Base-by-base conservation (phyloP, 2,797 vertebrate species). In the Danio choprae region DNA sequence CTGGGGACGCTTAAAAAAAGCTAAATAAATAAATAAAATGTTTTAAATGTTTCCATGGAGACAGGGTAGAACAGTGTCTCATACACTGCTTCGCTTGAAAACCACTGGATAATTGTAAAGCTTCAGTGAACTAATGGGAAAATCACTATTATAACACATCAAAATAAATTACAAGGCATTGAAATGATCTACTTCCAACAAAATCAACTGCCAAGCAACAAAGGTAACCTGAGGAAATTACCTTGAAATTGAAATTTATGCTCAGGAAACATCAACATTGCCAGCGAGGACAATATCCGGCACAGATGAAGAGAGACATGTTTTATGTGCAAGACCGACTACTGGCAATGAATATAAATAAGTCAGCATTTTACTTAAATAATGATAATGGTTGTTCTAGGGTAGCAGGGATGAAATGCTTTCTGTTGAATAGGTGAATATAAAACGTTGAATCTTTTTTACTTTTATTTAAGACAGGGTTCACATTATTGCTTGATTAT, bases 41-140 rank as follows among this genome's bases (percentile, higher is more conserved):
- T 56, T 41, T 53, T 48, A 36, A 68, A 41, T 12, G 77, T 84
- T 84, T 76, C 83, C 60, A 84, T 77, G 73, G 83, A 82, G 67
- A 84, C 62, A 77, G 76, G 60, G 72, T 59, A 67, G 22, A 50
- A 16, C 7, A 41, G 20, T 74, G 50, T 74, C 29, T 63, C 50
- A n/a, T 60, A 18, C 55, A 58, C 55, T 48, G 56, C 22, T 63
- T 12, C 12, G 15, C 71, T 55, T 55, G 67, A 72, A 76, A 74
- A 81, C 16, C 29, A 4, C 53, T 82, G 60, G 60, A 79, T 84
- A 82, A 79, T 68, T 81, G 62, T 79, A n/a, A 71, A 62, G 71
- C 51, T 43, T 59, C 53, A 59, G 71, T 75, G 40, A 79, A 67
- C 59, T 80, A 79, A 82, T 79, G 15, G 53, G 53, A 13, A 53